Conservation (phyloP, 2,797 vertebrate species). For the Pangasius krempfi region DNA sequence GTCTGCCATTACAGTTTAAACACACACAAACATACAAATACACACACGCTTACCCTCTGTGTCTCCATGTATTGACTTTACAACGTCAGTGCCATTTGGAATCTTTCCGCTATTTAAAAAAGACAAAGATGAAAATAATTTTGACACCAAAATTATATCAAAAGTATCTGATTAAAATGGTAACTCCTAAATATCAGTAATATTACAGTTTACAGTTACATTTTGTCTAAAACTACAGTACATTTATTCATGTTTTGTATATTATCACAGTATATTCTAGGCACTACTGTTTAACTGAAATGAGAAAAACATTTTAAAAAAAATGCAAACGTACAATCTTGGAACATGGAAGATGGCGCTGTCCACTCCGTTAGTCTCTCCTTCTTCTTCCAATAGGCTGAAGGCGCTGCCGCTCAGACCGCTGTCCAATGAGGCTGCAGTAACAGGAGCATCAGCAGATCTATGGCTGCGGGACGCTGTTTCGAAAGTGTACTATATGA, state of each 20-base stretch:
- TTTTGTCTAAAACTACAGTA: not conserved
- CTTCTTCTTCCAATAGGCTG: constrained; percentile 90
- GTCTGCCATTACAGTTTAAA: not conserved
- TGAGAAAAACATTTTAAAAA: not conserved
- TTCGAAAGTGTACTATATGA: constrained; percentile 69
- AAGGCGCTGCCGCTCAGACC: constrained; percentile 91
- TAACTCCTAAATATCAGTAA: not conserved
- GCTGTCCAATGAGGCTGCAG: constrained; percentile 89
- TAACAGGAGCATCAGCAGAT: constrained; percentile 86
- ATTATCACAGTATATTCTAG: not conserved
- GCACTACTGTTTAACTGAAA: not conserved
- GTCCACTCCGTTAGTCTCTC: constrained; percentile 85
- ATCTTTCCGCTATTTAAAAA: constrained; percentile 85
- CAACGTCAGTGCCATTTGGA: constrained; percentile 82
- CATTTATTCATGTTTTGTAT: not conserved
- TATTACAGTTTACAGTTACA: not conserved
- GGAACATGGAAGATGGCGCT: constrained; percentile 92
- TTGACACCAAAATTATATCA: not conserved
- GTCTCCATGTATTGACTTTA: constrained; percentile 80
- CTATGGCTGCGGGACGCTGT: constrained; percentile 87
- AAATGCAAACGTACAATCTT: constrained; percentile 85
- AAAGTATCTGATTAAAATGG: not conserved
- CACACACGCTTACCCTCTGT: constrained; percentile 78
- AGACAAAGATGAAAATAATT: constrained; percentile 17
- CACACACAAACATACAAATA: not conserved